Conservation (phyloP, 2,797 vertebrate species). For the Trachops cirrhosus region DNA sequence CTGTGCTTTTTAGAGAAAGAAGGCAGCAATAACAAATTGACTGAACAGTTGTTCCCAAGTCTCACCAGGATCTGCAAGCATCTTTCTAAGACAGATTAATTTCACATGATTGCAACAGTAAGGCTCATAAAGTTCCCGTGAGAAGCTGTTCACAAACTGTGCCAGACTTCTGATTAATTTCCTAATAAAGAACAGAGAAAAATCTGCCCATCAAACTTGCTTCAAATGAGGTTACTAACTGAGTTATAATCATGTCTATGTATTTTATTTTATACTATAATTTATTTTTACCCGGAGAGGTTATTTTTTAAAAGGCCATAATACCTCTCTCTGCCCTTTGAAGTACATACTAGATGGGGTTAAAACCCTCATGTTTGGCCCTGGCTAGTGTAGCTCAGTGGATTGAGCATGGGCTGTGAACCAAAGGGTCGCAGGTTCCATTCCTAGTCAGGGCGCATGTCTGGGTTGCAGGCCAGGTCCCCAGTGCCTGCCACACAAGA, state of each 20-base stretch:
- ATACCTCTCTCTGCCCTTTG: not conserved
- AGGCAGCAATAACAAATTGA: not conserved
- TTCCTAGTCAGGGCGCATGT: no score
- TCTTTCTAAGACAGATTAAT: conserved; percentile 6
- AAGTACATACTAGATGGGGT: not conserved
- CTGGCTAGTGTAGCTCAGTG: no score
- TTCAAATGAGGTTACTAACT: not conserved
- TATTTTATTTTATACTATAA: not conserved
- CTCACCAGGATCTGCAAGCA: not conserved
- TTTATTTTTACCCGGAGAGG: not conserved
- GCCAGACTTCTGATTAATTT: not conserved
- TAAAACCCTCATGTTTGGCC: not conserved
- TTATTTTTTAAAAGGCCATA: not conserved
- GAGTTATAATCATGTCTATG: not conserved
- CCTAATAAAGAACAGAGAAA: not conserved
- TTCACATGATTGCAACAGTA: not conserved
- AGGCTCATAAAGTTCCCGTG: not conserved
- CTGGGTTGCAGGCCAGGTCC: no score
- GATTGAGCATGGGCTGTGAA: no score
- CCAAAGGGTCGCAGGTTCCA: no score
- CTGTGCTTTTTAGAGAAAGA: not conserved
- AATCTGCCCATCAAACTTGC: conserved; percentile 1
- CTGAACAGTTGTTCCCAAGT: not conserved
- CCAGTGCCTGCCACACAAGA: no score
- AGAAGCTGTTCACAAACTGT: not conserved